Conservation (phyloP, 2,113 vertebrate genomes). For the Gasterosteus nipponicus region DNA sequence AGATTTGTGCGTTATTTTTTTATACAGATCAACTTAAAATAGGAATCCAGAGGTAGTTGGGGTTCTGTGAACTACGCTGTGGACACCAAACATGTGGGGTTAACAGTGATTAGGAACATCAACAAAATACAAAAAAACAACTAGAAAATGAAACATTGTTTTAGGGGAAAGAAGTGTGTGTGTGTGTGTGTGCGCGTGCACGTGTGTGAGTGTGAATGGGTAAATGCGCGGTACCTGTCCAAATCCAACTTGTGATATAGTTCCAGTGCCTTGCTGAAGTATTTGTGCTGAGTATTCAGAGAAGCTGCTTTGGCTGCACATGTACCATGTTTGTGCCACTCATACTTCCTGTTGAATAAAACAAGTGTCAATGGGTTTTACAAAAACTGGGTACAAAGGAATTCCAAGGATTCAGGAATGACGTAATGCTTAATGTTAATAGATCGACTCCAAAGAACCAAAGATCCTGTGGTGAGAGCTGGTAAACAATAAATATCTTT, state of each 20-base stretch:
- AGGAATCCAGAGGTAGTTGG: background rate
- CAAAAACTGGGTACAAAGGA: background rate
- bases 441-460: background rate
- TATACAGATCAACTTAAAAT: constrained; percentile 7
- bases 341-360: constrained; percentile 68
- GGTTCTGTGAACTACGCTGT: background rate
- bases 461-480: background rate
- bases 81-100: background rate
- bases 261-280: constrained; percentile 75
- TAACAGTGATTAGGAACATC: background rate
- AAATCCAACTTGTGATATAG: constrained; percentile 75
- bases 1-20: constrained; percentile 2
- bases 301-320: constrained; percentile 67
- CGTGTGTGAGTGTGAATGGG: background rate
- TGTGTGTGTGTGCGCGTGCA: background rate
- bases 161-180: background rate
- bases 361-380: background rate
- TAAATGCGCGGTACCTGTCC: constrained; percentile 49
- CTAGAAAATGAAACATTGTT: background rate
- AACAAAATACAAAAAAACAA: background rate
- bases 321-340: constrained; percentile 77
- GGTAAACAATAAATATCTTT: constrained; percentile 1
- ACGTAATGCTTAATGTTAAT: background rate
- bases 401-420: background rate
- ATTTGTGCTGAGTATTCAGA: constrained; percentile 74